Conservation (phyloP, 2,113 vertebrate genomes). For the Lipophrys pholis region DNA sequence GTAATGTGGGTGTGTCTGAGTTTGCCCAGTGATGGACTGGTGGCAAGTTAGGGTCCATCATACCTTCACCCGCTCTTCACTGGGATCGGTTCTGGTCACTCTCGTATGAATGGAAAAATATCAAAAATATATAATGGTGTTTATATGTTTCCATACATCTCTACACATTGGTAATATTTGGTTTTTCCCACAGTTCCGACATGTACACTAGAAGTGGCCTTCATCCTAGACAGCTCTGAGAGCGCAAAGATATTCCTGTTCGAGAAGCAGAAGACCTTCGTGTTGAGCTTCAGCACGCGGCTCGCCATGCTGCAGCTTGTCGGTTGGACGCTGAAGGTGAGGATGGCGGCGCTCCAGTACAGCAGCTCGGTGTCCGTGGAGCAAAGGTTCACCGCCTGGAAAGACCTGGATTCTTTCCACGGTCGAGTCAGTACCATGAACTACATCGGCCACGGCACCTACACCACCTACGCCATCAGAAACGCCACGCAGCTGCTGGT, state of each 20-base stretch:
- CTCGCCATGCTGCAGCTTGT: constrained; percentile 79
- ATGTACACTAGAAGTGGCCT: constrained; percentile 87
- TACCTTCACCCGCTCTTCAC: too few relatives aligned
- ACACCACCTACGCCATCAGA: constrained; percentile 89
- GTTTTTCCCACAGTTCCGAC: constrained; percentile 70
- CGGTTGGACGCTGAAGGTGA: constrained; percentile 77
- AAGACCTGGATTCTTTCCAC: constrained; percentile 85
- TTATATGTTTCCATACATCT: too few relatives aligned
- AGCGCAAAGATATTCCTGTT: constrained; percentile 86
- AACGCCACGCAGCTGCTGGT: constrained; percentile 87
- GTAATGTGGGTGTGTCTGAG: too few relatives aligned
- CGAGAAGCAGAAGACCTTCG: constrained; percentile 87
- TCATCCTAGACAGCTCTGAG: constrained; percentile 94
- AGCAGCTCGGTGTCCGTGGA: constrained; percentile 89
- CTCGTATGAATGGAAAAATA: too few relatives aligned
- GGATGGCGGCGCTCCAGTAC: constrained; percentile 88
- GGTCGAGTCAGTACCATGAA: constrained; percentile 75
- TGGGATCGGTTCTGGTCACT: too few relatives aligned
- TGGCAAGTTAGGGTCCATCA: too few relatives aligned
- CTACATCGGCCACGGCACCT: constrained; percentile 91
- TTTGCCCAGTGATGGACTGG: too few relatives aligned
- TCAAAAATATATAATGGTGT: too few relatives aligned
- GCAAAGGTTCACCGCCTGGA: constrained; percentile 86
- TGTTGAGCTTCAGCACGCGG: constrained; percentile 80
- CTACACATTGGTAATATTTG: too few relatives aligned